Evolutionary conservation across 2,113 vertebrate genomes (phyloP).

Genomic region (Brachionichthys hirsutus): DNA sequence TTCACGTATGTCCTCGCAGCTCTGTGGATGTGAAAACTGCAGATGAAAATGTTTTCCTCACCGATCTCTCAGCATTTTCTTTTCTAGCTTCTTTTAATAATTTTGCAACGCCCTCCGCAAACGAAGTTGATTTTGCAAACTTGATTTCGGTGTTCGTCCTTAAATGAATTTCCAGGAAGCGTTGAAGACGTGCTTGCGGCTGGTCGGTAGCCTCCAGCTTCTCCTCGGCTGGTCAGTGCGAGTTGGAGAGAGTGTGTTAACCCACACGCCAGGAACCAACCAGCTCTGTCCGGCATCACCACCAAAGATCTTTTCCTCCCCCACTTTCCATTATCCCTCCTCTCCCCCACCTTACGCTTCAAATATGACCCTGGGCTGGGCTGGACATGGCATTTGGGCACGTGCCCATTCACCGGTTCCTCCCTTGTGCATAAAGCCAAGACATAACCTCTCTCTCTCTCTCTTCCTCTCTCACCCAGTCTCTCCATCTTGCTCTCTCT

Average conservation of each 20-base stretch:
- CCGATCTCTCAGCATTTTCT: no score
- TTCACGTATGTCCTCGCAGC: no score
- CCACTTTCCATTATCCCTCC: conserved; percentile 54
- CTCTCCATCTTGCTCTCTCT: conserved; percentile 43
- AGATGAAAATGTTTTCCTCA: no score
- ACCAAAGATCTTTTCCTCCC: conserved; percentile 71
- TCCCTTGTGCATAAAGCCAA: conserved; percentile 49
- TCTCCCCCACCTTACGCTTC: conserved; percentile 49
- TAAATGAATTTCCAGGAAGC: conserved; percentile 15
- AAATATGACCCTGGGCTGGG: conserved; percentile 39
- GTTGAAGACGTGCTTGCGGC: conserved; percentile 15
- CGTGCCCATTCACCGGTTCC: conserved; percentile 46
- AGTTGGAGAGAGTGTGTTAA: conserved; percentile 38
- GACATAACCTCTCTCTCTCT: conserved; percentile 46
- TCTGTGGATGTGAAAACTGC: no score
- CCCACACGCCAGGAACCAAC: conserved; percentile 45
- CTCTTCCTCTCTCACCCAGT: conserved; percentile 49
- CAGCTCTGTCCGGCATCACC: conserved; percentile 46
- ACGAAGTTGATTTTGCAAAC: conserved; percentile 19
- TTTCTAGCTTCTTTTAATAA: not conserved
- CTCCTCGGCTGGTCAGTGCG: conserved; percentile 37
- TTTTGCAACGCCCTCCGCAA: conserved; percentile 13
- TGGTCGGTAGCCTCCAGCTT: conserved; percentile 21
- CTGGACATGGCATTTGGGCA: conserved; percentile 44
- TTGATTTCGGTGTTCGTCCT: conserved; percentile 22